A percentile compares a stretch with the other conserved stretches of the same genome.
Conservation (phyloP, 2,113 vertebrate species). For the Cyprinodon brontotheroides region DNA sequence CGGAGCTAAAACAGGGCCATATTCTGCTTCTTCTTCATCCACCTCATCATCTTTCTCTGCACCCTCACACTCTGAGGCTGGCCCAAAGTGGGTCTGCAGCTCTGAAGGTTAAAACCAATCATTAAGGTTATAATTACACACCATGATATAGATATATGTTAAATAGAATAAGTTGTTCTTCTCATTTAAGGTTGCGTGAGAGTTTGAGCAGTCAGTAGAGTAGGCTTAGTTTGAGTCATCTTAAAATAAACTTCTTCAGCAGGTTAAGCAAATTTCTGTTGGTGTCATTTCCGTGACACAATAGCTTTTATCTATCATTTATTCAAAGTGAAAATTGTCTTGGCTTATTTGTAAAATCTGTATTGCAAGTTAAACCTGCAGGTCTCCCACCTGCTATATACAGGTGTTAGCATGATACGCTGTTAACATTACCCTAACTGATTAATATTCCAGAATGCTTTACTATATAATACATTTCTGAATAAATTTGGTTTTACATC, state of each 20-base stretch:
- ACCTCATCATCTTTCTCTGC: constrained; percentile 85
- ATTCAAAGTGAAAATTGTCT: neutral
- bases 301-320: neutral
- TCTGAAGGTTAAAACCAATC: constrained; percentile 69
- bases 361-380: too few relatives aligned
- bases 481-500: too few relatives aligned
- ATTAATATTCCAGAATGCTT: too few relatives aligned
- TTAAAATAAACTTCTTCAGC: neutral
- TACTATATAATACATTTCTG: too few relatives aligned
- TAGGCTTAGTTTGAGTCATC: neutral
- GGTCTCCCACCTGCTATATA: too few relatives aligned
- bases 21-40: constrained; percentile 79
- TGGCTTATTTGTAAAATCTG: too few relatives aligned
- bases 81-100: constrained; percentile 87
- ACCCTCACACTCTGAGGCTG: constrained; percentile 84
- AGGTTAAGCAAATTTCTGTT: neutral
- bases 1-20: constrained; percentile 55
- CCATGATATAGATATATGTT: neutral
- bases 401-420: too few relatives aligned
- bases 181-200: too few relatives aligned
- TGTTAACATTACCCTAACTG: too few relatives aligned
- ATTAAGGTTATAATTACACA: neutral
- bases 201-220: too few relatives aligned
- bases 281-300: neutral
- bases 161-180: too few relatives aligned